Evolutionary conservation across 2,113 vertebrate genomes (phyloP), one percentile per base, ranked within the genome.

Genomic region (Chaetura pelagica): DNA sequence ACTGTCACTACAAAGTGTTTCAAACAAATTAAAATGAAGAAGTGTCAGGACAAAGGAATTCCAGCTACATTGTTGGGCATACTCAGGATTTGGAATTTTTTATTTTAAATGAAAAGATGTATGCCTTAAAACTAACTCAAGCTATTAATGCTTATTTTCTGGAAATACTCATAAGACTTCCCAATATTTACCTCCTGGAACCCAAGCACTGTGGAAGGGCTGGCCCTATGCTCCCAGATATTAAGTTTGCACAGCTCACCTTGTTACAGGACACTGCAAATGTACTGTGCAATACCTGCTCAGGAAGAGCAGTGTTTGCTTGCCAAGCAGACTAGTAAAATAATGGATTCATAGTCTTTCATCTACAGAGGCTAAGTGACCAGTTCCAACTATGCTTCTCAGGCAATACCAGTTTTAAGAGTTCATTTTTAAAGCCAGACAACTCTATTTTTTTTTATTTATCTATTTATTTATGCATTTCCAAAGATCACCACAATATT

Each of bases 391-490:
- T 46, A 8, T 1, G 18, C 90, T 97, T 84, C 87, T 88, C 93
- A 90, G 71, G 89, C 72, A 93, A 87, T 82, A 81, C 92, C 76
- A 80, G 91, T 91, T 90, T 89, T 32, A 92, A 75, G 49, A 90
- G 38, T 57, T 73, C 62, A 57, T 40, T 87, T 96, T 96, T 94
- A 90, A 88, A 91, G 91, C 55, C 87, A 96, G 92, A 92, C 81
- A 84, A 57, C 35, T 91, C 52, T 54, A 74, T 93, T 92, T 81
- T 55, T 55, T 48, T 85, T 40, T 86, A 88, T 96, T 87, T 96
- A 91, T 81, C 89, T 96, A 94, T 85, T 97, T 96, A 97, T 94
- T 91, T 95, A 93, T 94, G 96, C 91, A 94, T 92, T 97, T 97
- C 93, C 83, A 93, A 92, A 96, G 91, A 94, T 94, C 55, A 73